Evolutionary conservation across 1,140 invertebrate species (phyloP).

Genomic region (Anoplophora glabripennis): DNA sequence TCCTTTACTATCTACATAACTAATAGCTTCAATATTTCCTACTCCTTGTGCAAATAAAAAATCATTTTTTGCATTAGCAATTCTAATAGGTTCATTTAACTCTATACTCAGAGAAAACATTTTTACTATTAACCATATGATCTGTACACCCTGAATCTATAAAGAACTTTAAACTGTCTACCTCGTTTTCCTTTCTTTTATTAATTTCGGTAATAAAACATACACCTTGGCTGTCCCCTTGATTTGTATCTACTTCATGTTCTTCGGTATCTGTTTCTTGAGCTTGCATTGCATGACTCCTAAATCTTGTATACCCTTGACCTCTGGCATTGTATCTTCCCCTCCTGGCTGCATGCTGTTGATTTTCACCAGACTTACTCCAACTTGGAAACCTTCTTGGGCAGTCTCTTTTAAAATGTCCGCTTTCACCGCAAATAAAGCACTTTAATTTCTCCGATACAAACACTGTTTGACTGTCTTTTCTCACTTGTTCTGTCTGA

Average conservation of each 20-base stretch:
- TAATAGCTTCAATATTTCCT: conserved; percentile 32
- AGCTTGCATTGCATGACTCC: too few species aligned
- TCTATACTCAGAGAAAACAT: conserved; percentile 6
- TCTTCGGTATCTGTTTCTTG: neutral
- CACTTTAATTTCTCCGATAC: too few species aligned
- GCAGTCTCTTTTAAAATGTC: too few species aligned
- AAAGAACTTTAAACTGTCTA: conserved; percentile 4
- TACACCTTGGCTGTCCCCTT: neutral
- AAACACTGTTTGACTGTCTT: too few species aligned
- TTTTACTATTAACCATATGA: conserved; percentile 13
- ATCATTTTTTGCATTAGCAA: conserved; percentile 14
- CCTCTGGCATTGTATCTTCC: too few species aligned
- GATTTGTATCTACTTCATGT: neutral
- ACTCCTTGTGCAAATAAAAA: conserved; percentile 5
- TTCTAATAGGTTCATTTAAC: conserved; percentile 12
- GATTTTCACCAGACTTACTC: too few species aligned
- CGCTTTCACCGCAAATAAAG: too few species aligned
- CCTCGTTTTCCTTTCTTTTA: neutral
- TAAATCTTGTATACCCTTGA: too few species aligned
- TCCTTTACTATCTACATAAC: neutral
- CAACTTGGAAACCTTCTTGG: too few species aligned
- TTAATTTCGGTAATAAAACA: neutral
- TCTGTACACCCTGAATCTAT: conserved; percentile 12
- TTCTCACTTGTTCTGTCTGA: too few species aligned
- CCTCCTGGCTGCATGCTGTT: too few species aligned